Conservation (phyloP, 30 jellyfish, hydroid and myxozoan genomes). For the Turritopsis rubra region DNA sequence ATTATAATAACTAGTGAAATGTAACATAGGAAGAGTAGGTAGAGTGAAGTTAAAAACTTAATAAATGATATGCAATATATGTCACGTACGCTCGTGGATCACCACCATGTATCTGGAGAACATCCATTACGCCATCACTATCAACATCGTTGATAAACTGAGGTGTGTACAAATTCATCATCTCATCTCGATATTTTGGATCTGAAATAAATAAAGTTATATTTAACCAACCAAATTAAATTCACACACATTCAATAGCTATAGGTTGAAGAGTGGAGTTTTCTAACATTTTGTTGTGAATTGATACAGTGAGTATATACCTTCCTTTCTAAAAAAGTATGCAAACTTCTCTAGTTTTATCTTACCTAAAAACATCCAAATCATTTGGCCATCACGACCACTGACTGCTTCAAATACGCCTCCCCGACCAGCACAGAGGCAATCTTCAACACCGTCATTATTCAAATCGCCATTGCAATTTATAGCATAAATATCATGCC, state of each 20-base stretch:
- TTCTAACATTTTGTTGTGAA: too few species aligned
- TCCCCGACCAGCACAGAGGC: constrained; percentile 76
- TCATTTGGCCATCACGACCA: constrained; percentile 54
- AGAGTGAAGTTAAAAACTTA: too few species aligned
- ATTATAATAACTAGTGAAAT: too few species aligned
- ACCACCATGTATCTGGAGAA: constrained; percentile 79
- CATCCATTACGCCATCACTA: constrained; percentile 72
- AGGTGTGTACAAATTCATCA: constrained; percentile 67
- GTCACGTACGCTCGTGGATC: constrained; percentile 74
- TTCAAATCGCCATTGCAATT: constrained; percentile 81
- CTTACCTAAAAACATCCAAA: constrained; percentile 63
- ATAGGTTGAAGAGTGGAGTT: too few species aligned
- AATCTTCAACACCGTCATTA: constrained; percentile 73
- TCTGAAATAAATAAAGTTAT: neutral
- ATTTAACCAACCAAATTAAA: too few species aligned
- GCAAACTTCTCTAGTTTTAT: neutral
- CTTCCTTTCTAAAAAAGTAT: too few species aligned
- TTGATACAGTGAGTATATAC: too few species aligned
- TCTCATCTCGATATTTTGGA: constrained; percentile 11
- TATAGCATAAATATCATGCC: constrained; percentile 54
- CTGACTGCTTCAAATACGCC: constrained; percentile 78
- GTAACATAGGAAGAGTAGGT: too few species aligned
- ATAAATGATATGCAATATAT: neutral
- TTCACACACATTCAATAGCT: too few species aligned
- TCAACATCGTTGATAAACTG: constrained; percentile 73